Evolutionary conservation across 2,888 invertebrate genomes (phyloP).

Genomic region (Uloborus plumipes): DNA sequence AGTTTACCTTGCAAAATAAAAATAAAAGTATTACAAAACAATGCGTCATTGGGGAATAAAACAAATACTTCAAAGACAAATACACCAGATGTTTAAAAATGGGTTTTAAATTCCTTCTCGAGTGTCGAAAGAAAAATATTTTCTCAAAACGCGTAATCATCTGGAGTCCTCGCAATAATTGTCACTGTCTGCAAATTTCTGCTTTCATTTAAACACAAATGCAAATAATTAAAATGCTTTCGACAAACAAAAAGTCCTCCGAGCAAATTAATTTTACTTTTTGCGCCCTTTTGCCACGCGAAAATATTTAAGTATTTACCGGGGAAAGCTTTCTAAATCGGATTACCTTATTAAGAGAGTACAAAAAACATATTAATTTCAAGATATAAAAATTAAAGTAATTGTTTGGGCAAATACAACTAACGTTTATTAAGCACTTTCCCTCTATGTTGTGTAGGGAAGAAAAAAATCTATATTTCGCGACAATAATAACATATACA

Average conservation of each 20-base stretch:
- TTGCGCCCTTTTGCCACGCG: constrained; percentile 1
- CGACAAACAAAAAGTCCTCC: constrained; percentile 4
- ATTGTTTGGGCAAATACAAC: constrained; percentile 38
- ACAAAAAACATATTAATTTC: constrained; percentile 51
- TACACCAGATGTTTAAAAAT: constrained; percentile 35
- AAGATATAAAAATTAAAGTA: constrained; percentile 40
- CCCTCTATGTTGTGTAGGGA: background rate
- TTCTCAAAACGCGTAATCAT: constrained; percentile 3
- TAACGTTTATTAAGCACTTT: too few species aligned
- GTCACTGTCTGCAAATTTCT: background rate
- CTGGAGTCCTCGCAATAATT: constrained; percentile 1
- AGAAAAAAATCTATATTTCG: background rate
- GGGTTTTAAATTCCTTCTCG: constrained; percentile 37
- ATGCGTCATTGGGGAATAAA: too few species aligned
- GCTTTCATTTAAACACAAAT: background rate
- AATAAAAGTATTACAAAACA: too few species aligned
- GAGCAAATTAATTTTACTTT: constrained; percentile 13
- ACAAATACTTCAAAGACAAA: background rate
- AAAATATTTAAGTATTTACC: constrained; percentile 19
- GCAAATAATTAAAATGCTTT: background rate
- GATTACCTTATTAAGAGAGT: constrained; percentile 40
- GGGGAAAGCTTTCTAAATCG: constrained; percentile 28
- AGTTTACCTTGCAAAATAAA: too few species aligned
- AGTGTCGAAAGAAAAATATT: constrained; percentile 2
- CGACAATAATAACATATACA: constrained; percentile 23